These are phyloP conservation scores for Acronicta leporina DNA, from an alignment of 2,888 invertebrate species.

Conservation along the genomic window DNA sequence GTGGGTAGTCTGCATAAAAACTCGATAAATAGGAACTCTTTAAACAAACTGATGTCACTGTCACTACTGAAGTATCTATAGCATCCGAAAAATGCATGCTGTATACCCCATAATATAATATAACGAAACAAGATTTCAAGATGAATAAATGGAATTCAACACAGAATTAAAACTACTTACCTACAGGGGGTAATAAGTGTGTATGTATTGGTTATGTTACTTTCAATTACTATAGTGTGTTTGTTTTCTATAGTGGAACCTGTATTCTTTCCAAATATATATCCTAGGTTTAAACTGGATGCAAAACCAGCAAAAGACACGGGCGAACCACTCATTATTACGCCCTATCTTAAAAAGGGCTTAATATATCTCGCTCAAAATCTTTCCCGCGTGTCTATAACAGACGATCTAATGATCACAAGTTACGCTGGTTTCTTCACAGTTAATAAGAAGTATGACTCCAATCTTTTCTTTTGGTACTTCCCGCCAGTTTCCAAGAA, in stretches of 20 bases:
- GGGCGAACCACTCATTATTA: slow-evolving; percentile 87
- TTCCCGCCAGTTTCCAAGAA: slow-evolving; percentile 86
- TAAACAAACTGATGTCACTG: neutral
- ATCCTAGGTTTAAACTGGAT: slow-evolving; percentile 74
- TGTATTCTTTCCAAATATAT: slow-evolving; percentile 69
- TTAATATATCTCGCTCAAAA: slow-evolving; percentile 82
- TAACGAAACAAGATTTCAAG: too few relatives aligned
- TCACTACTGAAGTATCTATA: neutral
- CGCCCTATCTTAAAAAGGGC: slow-evolving; percentile 89
- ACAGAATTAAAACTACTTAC: too few relatives aligned
- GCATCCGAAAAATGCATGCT: too few relatives aligned
- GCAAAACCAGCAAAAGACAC: slow-evolving; percentile 59
- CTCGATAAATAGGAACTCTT: neutral
- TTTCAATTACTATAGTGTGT: slow-evolving; percentile 20
- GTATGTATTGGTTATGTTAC: neutral
- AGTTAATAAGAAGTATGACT: slow-evolving; percentile 87
- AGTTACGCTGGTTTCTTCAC: slow-evolving; percentile 91
- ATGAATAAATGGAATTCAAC: too few relatives aligned
- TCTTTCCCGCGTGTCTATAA: slow-evolving; percentile 74
- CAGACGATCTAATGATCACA: slow-evolving; percentile 75
- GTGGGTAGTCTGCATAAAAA: neutral
- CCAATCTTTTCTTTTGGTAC: slow-evolving; percentile 91
- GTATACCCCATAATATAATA: too few relatives aligned
- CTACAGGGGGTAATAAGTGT: neutral
- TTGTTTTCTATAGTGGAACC: slow-evolving; percentile 32